Evolutionary conservation across 1,140 invertebrate species (phyloP).

Genomic region (Sitophilus oryzae): DNA sequence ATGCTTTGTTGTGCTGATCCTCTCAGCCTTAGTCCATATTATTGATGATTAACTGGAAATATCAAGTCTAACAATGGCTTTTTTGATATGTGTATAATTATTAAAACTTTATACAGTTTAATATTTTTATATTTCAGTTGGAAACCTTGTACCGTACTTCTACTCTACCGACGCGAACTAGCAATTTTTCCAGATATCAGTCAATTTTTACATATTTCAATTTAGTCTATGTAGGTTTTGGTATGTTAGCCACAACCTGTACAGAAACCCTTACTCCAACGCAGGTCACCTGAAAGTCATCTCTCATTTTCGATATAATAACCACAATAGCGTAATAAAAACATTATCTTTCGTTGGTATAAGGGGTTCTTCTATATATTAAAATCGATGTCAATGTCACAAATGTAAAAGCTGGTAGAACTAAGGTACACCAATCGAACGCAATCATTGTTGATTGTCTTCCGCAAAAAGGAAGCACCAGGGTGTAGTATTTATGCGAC

Average conservation of each 20-base stretch:
- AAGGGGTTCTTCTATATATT: not conserved
- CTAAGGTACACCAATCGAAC: conserved; percentile 34
- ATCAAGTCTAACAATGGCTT: conserved; percentile 42
- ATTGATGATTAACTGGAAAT: conserved; percentile 39
- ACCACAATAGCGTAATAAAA: no score
- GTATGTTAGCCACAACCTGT: not conserved
- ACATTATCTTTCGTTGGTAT: not conserved
- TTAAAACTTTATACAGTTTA: conserved; percentile 45
- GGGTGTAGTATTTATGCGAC: conserved; percentile 44
- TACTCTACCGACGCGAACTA: not conserved
- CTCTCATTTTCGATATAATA: no score
- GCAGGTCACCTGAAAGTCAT: not conserved
- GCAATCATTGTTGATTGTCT: conserved; percentile 44
- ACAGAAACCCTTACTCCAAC: not conserved
- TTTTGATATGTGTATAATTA: conserved; percentile 44
- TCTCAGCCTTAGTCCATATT: conserved; percentile 39
- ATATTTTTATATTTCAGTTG: conserved; percentile 44
- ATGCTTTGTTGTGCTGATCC: conserved; percentile 41
- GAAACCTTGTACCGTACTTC: conserved; percentile 22
- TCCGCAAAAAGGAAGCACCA: conserved; percentile 43
- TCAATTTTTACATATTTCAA: conserved; percentile 2
- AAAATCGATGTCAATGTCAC: conserved; percentile 15
- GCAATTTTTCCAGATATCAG: not conserved
- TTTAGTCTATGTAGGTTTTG: not conserved
- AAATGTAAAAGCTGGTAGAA: conserved; percentile 19